Percentiles rank a stretch among this genome's conserved stretches.
Conservation (phyloP, 2,797 vertebrate genomes). For the Hydrocynus forskahlii region DNA sequence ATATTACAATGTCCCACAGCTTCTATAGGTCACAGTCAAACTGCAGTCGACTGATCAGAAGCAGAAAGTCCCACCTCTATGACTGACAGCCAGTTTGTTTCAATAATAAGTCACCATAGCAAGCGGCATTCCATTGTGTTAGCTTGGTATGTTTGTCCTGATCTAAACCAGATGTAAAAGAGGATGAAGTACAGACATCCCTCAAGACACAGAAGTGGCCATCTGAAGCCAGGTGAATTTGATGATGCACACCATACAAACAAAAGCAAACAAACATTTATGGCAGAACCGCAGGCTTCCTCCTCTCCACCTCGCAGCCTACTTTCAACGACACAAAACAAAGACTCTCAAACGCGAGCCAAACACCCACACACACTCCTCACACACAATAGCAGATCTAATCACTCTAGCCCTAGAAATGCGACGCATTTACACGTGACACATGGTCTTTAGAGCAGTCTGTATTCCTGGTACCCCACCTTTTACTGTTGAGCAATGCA, state of each 20-base stretch:
- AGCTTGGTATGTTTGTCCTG: too few species aligned
- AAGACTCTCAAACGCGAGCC: not conserved
- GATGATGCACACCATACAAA: not conserved
- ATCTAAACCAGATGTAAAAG: too few species aligned
- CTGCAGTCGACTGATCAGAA: too few species aligned
- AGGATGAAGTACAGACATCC: too few species aligned
- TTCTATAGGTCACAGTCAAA: too few species aligned
- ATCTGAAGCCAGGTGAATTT: not conserved
- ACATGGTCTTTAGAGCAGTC: not conserved
- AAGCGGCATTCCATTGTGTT: too few species aligned
- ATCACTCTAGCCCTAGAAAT: not conserved
- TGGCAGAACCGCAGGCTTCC: not conserved
- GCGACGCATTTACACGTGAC: not conserved
- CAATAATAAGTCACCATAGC: too few species aligned
- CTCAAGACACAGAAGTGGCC: not conserved
- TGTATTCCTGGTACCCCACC: not conserved
- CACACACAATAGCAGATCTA: constrained; percentile 3
- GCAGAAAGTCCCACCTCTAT: too few species aligned
- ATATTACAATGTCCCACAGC: too few species aligned
- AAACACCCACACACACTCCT: not conserved
- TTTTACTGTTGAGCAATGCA: not conserved
- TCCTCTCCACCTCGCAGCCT: not conserved
- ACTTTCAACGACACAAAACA: not conserved
- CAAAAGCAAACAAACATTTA: not conserved
- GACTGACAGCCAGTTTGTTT: too few species aligned